Evolutionary conservation across 2,113 vertebrate genomes (phyloP), one percentile per base, ranked within the genome.

Genomic region (Pyxicephalus adspersus): DNA sequence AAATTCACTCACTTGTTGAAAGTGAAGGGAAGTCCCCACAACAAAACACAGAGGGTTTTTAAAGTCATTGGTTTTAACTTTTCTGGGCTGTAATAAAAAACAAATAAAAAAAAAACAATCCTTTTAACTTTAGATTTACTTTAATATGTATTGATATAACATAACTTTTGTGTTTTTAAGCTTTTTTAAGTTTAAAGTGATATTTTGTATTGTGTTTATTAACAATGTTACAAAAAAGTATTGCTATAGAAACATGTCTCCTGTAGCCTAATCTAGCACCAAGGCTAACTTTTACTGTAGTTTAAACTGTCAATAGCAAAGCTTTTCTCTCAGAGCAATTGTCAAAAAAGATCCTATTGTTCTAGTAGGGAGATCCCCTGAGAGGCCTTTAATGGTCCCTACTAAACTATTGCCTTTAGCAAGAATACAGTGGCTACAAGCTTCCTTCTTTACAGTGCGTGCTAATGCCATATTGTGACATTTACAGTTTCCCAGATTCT

Each of bases 321-420:
- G 80, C 80, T 74, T 66, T 58, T 61, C 70, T 82, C 71, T 75
- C 52, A 66, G 15, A 57, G 80, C 17, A 55, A 66, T 75, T 82
- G 80, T 75, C 61, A 82, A 74, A 75, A 78, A 66, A 70, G 31
- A 45, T 82, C 28, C 68, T 66, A 75, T 82, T 82, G 50, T 82
- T 66, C 80, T 45, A 63, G 61, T 82, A 75, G 70, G 70, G 31
- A 82, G 80, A 82, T 75, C 80, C 80, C 80, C 26, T 7, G 80
- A 75, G 80, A 82, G 70, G 29, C 28, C 70, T 82, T 73, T 82
- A 82, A 82, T 82, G 80, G 80, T 82, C 63, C 51, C 80, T 82
- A 82, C 80, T 82, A 75, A 82, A 82, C 80, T 82, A 75, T 82
- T 75, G 70, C 80, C 71, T 74, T 75, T 58, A 82, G 80, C 70